A percentile compares a stretch with the other conserved stretches of the same genome.
Conservation (phyloP, 2,797 vertebrate genomes). For the Decapterus maruadsi region DNA sequence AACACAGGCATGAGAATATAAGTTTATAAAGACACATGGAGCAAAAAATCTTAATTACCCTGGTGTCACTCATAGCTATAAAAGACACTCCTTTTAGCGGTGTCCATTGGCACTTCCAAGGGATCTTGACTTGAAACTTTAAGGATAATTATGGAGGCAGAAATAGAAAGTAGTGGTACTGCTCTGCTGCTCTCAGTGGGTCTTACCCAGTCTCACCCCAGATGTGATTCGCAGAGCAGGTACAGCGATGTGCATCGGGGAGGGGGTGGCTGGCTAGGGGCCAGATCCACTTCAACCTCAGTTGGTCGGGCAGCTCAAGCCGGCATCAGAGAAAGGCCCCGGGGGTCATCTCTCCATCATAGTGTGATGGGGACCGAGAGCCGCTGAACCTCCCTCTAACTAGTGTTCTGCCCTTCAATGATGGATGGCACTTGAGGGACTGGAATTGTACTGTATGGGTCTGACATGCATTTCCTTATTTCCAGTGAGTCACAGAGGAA, state of each 20-base stretch:
- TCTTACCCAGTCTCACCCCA: constrained; percentile 69
- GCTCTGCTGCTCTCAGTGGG: constrained; percentile 61
- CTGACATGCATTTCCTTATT: constrained; percentile 86
- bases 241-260: constrained; percentile 60
- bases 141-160: constrained; percentile 74
- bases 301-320: constrained; percentile 74
- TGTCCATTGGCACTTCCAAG: constrained; percentile 61
- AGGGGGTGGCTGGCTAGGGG: constrained; percentile 68
- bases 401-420: constrained; percentile 86
- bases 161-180: constrained; percentile 68
- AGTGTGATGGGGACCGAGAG: constrained; percentile 72
- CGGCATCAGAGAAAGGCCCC: constrained; percentile 75
- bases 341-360: constrained; percentile 82
- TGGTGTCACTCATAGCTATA: constrained; percentile 47
- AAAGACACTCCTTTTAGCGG: constrained; percentile 47
- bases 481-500: constrained; percentile 79
- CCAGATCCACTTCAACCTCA: constrained; percentile 80
- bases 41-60: constrained; percentile 74
- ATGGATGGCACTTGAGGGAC: constrained; percentile 87
- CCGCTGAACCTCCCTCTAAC: constrained; percentile 83
- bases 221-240: constrained; percentile 75
- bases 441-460: constrained; percentile 80
- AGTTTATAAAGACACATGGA: constrained; percentile 64
- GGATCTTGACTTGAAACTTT: constrained; percentile 66
- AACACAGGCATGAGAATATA: constrained; percentile 62